phyloP scores from a whole-genome alignment of 2,797 vertebrate species.

The Gouania willdenowi region DNA sequence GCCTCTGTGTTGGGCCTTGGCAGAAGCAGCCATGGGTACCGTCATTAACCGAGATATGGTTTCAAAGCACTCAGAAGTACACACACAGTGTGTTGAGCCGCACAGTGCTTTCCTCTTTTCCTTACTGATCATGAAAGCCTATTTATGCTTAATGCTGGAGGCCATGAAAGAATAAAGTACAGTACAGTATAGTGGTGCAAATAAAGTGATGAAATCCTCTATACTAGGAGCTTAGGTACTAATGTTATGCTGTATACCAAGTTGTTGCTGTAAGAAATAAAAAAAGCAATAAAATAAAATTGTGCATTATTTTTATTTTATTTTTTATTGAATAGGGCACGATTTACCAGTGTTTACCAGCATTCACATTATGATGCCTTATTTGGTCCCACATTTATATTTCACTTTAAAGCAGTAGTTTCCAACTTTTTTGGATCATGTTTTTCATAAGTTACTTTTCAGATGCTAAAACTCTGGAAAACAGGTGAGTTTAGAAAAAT shows the following conservation, averaged over 20 bases:
- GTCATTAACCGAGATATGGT: slow-evolving; percentile 42
- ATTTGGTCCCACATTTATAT: too few species aligned
- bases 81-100: slow-evolving; percentile 14
- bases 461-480: too few species aligned
- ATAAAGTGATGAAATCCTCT: not conserved
- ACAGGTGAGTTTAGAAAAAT: too few species aligned
- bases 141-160: not conserved
- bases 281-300: too few species aligned
- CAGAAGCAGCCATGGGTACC: slow-evolving; percentile 20
- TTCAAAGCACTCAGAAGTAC: slow-evolving; percentile 36
- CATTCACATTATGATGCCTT: too few species aligned
- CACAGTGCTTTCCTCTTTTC: slow-evolving; percentile 3
- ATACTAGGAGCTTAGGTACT: not conserved
- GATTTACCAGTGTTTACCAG: too few species aligned
- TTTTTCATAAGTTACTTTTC: too few species aligned
- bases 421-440: too few species aligned
- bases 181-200: not conserved
- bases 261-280: too few species aligned
- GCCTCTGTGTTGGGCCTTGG: slow-evolving; percentile 8
- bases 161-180: not conserved
- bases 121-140: not conserved
- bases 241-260: not conserved
- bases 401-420: too few species aligned
- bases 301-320: too few species aligned
- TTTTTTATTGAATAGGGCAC: too few species aligned